These are phyloP conservation scores for Penaeus japonicus DNA, from an alignment of 1,140 invertebrate species.

Conservation along the genomic window DNA sequence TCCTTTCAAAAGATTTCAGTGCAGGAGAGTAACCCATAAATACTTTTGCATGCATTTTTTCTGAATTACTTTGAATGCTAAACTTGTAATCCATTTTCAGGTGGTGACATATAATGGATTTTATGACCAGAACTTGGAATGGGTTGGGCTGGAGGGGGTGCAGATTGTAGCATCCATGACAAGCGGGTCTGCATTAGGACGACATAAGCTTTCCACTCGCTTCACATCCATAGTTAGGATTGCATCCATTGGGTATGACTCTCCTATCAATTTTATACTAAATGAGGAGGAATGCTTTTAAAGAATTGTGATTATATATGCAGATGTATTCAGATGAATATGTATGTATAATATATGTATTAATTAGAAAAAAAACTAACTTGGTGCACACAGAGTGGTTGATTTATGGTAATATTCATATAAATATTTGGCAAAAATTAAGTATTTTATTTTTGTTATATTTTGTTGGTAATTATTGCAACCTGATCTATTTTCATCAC, in stretches of 20 bases:
- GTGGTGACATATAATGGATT: slow-evolving; percentile 77
- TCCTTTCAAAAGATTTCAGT: too few relatives aligned
- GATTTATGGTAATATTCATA: too few relatives aligned
- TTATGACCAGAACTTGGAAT: slow-evolving; percentile 79
- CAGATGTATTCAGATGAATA: too few relatives aligned
- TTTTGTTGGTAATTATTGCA: too few relatives aligned
- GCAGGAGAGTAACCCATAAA: too few relatives aligned
- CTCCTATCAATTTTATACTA: slow-evolving; percentile 21
- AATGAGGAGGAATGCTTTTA: slow-evolving; percentile 7
- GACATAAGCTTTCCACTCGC: slow-evolving; percentile 70
- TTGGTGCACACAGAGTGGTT: too few relatives aligned
- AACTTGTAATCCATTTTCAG: slow-evolving; percentile 63
- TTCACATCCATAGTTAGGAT: slow-evolving; percentile 74
- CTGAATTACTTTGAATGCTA: neutral
- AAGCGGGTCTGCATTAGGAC: slow-evolving; percentile 66
- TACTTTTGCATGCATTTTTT: neutral
- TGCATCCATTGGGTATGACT: slow-evolving; percentile 69
- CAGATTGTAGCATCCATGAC: slow-evolving; percentile 75
- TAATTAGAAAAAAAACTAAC: too few relatives aligned
- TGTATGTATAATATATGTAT: too few relatives aligned
- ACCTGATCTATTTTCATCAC: too few relatives aligned
- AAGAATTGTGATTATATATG: too few relatives aligned
- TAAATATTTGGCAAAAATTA: too few relatives aligned
- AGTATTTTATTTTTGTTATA: too few relatives aligned
- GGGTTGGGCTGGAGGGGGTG: slow-evolving; percentile 76